Conservation (phyloP, 2,113 vertebrate genomes). For the Corapipo altera region DNA sequence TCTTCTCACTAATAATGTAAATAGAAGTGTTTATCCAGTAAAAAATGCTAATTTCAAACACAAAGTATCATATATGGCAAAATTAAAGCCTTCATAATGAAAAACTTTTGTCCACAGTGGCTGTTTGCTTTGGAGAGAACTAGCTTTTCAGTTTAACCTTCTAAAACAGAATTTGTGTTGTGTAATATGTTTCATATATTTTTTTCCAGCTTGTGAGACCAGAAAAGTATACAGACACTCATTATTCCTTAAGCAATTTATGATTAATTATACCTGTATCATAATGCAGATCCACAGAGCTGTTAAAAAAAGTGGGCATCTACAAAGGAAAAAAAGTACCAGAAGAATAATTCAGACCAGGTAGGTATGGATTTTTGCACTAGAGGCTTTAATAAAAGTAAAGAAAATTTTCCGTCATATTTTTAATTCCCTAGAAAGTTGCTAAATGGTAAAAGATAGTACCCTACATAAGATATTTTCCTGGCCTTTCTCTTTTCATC, state of each 20-base stretch:
- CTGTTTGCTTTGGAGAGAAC: not conserved
- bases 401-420: not conserved
- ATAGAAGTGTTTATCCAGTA: slow-evolving; percentile 23
- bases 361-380: not conserved
- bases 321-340: not conserved
- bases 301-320: not conserved
- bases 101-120: slow-evolving; percentile 15
- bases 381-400: not conserved
- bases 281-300: not conserved
- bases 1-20: slow-evolving; percentile 20
- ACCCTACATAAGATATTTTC: not conserved
- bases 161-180: slow-evolving; percentile 21
- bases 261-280: slow-evolving; percentile 28
- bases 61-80: not conserved
- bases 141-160: slow-evolving; percentile 27
- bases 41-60: slow-evolving; percentile 37
- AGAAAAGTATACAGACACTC: not conserved
- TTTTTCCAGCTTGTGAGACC: not conserved
- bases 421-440: slow-evolving; percentile 17
- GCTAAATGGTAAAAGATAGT: not conserved
- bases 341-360: not conserved
- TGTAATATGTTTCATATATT: not conserved
- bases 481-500: not conserved
- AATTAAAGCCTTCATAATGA: not conserved
- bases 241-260: not conserved